Base-by-base conservation (phyloP, 2,888 invertebrate species). In the Xylophagus ater region DNA sequence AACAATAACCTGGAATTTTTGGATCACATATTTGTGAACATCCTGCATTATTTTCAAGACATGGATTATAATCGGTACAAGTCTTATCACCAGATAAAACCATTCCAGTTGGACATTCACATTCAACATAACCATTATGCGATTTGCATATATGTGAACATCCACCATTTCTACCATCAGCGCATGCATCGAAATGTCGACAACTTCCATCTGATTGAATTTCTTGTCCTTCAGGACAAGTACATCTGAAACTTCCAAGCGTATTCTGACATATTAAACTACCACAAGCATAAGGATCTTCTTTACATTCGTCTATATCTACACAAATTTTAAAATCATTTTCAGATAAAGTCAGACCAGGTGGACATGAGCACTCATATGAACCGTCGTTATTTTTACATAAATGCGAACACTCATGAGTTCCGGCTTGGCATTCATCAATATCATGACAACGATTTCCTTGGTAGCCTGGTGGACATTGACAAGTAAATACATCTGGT, bases 1-100 rank as follows among this genome's bases (percentile, higher is more conserved):
- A 56, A 44, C 71, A 71, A 12, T 26, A 34, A 15, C 36, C 39
- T 3, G 42, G 48, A 0, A 54, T 49, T 4, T 54, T 49, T 2
- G 53, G 48, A 14, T 58, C 52, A 40, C 81, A 81, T 14, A 67
- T 65, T 41, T 79, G 78, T 4, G 72, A 70, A 53, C 81, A 81
- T 10, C 71, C 73, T 1, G 74, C 76, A 44, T 76, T 73, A 38
- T 68, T 66, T 1, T 57, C 49, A 7, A 58, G 56, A 48, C 81
- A 81, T 37, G 58, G 57, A 57, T 76, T 67, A 10, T 66, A 53
- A 15, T 61, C 57, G 8, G 65, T 49, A 44, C 73, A 73, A 2
- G 54, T 62, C 40, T 52, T 55, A 2, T 57, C 59, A 46, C 72
- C 70, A 0, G 58, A 53, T n/a, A 74, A 52, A 14, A 34, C 46